phyloP scores from a whole-genome alignment of 1,140 invertebrate genomes.

The Berghia stephanieae region DNA sequence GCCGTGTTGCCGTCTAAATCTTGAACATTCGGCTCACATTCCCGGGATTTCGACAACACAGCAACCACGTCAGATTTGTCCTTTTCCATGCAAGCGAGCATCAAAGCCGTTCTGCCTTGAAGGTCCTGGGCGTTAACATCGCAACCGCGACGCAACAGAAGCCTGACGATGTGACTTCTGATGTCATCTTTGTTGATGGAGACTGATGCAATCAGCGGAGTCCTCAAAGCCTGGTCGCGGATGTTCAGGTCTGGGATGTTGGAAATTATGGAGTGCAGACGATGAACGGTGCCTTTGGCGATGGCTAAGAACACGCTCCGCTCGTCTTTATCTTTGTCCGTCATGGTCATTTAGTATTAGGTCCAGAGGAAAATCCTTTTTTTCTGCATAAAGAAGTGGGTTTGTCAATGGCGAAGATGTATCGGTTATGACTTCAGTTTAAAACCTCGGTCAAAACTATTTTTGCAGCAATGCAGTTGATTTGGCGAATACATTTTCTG shows the following conservation, averaged over 20 bases:
- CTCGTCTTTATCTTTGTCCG: too few relatives aligned
- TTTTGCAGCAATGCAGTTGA: too few relatives aligned
- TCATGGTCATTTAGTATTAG: too few relatives aligned
- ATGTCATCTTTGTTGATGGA: slow-evolving; percentile 43
- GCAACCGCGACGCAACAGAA: slow-evolving; percentile 72
- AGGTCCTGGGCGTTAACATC: slow-evolving; percentile 90
- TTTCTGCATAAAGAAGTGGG: too few relatives aligned
- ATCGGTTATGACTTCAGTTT: too few relatives aligned
- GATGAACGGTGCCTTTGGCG: slow-evolving; percentile 34
- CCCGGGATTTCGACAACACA: slow-evolving; percentile 78
- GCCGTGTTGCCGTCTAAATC: slow-evolving; percentile 73
- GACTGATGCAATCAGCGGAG: slow-evolving; percentile 49
- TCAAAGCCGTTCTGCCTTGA: slow-evolving; percentile 88
- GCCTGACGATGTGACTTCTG: slow-evolving; percentile 44
- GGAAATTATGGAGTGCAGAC: slow-evolving; percentile 33
- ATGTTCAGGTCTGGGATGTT: slow-evolving; percentile 38
- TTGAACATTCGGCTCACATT: slow-evolving; percentile 82
- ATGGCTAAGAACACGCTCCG: slow-evolving; percentile 38
- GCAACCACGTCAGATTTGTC: slow-evolving; percentile 81
- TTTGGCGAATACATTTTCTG: too few relatives aligned
- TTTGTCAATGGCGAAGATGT: too few relatives aligned
- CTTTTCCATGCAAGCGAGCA: slow-evolving; percentile 91
- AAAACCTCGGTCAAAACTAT: too few relatives aligned
- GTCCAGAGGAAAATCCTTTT: too few relatives aligned
- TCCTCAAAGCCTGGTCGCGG: slow-evolving; percentile 35